Percentiles rank a stretch among this genome's conserved stretches.
Conservation (phyloP, 2,888 invertebrate species). For the Acanthosoma haemorrhoidale region DNA sequence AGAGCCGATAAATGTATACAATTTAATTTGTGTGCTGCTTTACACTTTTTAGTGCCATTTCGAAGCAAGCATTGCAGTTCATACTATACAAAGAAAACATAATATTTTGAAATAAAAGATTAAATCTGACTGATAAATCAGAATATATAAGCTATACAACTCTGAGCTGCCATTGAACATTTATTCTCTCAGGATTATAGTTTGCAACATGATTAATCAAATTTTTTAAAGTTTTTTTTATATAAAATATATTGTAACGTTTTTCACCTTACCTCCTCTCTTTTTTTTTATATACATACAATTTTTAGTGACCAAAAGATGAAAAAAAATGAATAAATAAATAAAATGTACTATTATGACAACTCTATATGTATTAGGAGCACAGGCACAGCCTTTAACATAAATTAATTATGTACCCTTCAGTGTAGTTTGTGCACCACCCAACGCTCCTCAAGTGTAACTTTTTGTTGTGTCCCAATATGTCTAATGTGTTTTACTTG, state of each 20-base stretch:
- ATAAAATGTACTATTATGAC: too few relatives aligned
- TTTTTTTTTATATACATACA: too few relatives aligned
- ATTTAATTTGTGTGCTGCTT: neutral
- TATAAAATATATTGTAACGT: neutral
- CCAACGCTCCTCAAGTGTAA: too few relatives aligned
- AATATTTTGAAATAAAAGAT: neutral
- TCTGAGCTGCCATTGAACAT: neutral
- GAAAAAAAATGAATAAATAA: too few relatives aligned
- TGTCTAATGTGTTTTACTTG: too few relatives aligned
- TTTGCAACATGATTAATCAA: neutral
- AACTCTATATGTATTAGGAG: too few relatives aligned
- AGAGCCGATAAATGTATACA: neutral
- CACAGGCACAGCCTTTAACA: too few relatives aligned
- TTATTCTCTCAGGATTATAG: slow-evolving; percentile 8
- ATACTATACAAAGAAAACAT: neutral
- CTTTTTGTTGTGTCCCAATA: too few relatives aligned
- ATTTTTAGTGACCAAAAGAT: too few relatives aligned
- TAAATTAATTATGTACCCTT: too few relatives aligned
- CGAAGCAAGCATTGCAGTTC: neutral
- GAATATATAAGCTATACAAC: neutral
- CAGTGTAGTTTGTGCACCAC: too few relatives aligned
- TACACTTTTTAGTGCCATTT: slow-evolving; percentile 14
- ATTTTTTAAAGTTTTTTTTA: neutral
- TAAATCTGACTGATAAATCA: neutral
- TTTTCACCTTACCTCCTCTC: too few relatives aligned